Base-by-base conservation (phyloP, 2,888 invertebrate species). In the Morinoia aosen region DNA sequence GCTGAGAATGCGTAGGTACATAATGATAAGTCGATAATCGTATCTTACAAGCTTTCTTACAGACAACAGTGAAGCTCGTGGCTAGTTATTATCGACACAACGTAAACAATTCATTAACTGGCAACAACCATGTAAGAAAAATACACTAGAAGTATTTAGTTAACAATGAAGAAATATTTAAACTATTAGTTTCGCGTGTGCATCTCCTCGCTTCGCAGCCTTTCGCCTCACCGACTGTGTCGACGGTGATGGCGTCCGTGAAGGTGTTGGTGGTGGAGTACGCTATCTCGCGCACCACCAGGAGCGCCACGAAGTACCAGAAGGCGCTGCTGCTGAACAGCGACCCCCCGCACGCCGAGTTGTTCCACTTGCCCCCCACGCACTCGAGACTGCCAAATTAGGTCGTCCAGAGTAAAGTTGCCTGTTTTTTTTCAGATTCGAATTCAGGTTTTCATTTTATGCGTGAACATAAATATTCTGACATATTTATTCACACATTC, bases 201-300 rank as follows among this genome's bases (percentile, higher is more conserved):
- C 48, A 48, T 48, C 48, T 48, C 5, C 48, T 48, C 5, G 48
- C 3, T 48, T 76, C 76, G 25, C 16, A 25, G 33, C 76, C 33
- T 61, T 61, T 61, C 14, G 76, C 25, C 90, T 90, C 48, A 96
- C 96, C 96, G 12, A 96, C 76, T 3, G 93, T 95, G 88, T 96
- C 96, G 39, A 95, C 88, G 57, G 95, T 95, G 48, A 96, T 94
- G 57, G 96, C 96, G 39, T 96, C 96, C 10, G 95, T 94, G n/a
- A 95, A 95, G 39, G 95, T 95, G 57, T 96, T 95, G 10, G 94
- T 95, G 14, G 96, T 96, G 56, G 95, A 61, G 94, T 95, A 61
- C 10, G 95, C 56, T 1, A 96, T 58, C 12, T 95, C 61, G 33
- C 95, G 90, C 56, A 88, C 58, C 58, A 96, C 48, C 57, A 95